Evolutionary conservation across 1,140 invertebrate genomes (phyloP).

Genomic region (Ceratina japonica): DNA sequence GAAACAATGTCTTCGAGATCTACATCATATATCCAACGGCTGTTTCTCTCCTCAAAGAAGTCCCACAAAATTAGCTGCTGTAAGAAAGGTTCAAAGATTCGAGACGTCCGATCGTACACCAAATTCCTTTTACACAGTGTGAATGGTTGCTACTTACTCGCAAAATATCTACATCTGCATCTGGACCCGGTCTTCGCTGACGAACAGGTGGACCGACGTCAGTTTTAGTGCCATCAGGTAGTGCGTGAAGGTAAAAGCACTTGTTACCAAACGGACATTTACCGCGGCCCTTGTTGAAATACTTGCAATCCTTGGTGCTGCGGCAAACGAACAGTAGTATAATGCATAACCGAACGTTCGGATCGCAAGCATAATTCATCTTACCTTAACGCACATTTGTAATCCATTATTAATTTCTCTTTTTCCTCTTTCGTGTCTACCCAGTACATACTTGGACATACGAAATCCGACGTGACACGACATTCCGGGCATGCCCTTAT

Average conservation of each 20-base stretch:
- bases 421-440: constrained; percentile 93
- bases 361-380: constrained; percentile 22
- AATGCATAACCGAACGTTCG: constrained; percentile 12
- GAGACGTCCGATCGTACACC: not conserved
- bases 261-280: constrained; percentile 95
- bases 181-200: constrained; percentile 81
- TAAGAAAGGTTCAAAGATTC: constrained; percentile 49
- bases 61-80: constrained; percentile 85
- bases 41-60: constrained; percentile 85
- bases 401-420: constrained; percentile 89
- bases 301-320: constrained; percentile 91
- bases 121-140: not conserved
- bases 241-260: constrained; percentile 93
- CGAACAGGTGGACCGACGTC: constrained; percentile 86
- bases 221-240: constrained; percentile 88
- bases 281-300: constrained; percentile 90
- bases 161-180: constrained; percentile 82
- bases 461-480: constrained; percentile 91
- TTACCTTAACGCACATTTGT: constrained; percentile 88
- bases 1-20: constrained; percentile 80
- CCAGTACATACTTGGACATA: constrained; percentile 93
- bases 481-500: constrained; percentile 93
- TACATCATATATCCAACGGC: constrained; percentile 80
- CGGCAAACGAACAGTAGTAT: constrained; percentile 60
- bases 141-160: constrained; percentile 77